Evolutionary conservation across 1,140 invertebrate genomes (phyloP).

Genomic region (Pseudobourletiella spinata): DNA sequence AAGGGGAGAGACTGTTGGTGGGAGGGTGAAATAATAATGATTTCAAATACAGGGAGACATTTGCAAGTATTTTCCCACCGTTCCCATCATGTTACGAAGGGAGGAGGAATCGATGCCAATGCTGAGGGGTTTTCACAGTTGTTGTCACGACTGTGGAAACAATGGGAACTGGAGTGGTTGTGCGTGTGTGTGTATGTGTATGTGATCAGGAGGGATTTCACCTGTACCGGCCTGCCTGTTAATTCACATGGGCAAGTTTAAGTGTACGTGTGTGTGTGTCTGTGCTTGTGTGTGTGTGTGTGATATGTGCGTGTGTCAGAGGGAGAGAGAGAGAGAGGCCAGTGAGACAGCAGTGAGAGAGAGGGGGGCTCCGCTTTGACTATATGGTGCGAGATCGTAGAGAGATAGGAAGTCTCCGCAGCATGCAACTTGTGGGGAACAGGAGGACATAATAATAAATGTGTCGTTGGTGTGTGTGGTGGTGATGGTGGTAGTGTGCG

Average conservation of each 20-base stretch:
- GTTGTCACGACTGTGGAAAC: conserved; percentile 2
- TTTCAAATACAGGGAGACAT: neutral
- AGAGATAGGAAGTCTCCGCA: neutral
- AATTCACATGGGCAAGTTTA: neutral
- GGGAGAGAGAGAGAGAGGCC: too few relatives aligned
- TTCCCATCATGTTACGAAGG: neutral
- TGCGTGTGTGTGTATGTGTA: neutral
- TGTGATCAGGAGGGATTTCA: neutral
- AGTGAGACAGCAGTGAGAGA: too few relatives aligned
- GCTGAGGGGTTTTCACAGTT: neutral
- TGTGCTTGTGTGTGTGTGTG: too few relatives aligned
- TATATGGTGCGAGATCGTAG: neutral
- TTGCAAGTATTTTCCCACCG: conserved; percentile 1
- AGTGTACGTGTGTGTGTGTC: neutral
- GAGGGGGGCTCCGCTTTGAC: neutral
- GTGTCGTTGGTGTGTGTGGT: too few relatives aligned
- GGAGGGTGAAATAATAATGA: too few relatives aligned
- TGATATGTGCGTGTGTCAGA: too few relatives aligned
- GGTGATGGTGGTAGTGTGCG: too few relatives aligned
- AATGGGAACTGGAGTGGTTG: too few relatives aligned
- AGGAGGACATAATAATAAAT: too few relatives aligned
- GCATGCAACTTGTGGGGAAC: neutral
- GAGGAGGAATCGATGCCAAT: conserved; percentile 1
- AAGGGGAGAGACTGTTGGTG: too few relatives aligned
- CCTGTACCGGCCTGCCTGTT: neutral